Conservation (phyloP, 2,113 vertebrate species). For the Pipra filicauda region DNA sequence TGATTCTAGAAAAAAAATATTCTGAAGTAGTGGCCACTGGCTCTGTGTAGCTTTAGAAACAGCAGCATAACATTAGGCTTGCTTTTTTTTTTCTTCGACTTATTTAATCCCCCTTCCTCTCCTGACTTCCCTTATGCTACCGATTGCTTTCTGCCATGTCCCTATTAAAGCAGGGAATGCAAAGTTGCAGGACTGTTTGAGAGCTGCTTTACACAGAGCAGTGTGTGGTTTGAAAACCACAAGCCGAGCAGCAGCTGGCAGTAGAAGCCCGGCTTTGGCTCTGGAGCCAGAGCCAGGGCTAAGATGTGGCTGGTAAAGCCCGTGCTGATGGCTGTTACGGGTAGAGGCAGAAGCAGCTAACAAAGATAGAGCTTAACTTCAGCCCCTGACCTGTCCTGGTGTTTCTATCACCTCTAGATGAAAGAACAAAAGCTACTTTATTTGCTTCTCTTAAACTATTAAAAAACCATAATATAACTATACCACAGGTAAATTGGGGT, state of each 20-base stretch:
- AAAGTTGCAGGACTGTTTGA: neutral
- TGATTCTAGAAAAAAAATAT: neutral
- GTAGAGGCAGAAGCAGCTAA: neutral
- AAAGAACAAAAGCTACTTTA: neutral
- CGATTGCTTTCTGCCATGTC: neutral
- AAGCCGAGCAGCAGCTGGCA: neutral
- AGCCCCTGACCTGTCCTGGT: neutral
- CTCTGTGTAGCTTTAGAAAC: neutral
- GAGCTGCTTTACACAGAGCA: neutral
- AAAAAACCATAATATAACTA: neutral
- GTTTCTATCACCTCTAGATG: neutral
- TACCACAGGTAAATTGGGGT: neutral
- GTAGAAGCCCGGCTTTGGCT: neutral
- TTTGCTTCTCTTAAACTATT: neutral
- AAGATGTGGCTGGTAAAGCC: fast-evolving
- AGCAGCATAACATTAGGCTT: neutral
- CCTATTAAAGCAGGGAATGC: neutral
- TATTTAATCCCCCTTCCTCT: neutral
- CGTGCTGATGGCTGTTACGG: neutral
- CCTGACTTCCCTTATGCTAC: neutral
- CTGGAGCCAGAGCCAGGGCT: neutral
- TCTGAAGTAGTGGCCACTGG: neutral
- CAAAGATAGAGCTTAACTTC: neutral
- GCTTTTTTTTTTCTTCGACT: neutral
- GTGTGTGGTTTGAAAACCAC: neutral